These are phyloP conservation scores for Calliphora vomitoria DNA, from an alignment of 2,888 invertebrate species.

Conservation along the genomic window DNA sequence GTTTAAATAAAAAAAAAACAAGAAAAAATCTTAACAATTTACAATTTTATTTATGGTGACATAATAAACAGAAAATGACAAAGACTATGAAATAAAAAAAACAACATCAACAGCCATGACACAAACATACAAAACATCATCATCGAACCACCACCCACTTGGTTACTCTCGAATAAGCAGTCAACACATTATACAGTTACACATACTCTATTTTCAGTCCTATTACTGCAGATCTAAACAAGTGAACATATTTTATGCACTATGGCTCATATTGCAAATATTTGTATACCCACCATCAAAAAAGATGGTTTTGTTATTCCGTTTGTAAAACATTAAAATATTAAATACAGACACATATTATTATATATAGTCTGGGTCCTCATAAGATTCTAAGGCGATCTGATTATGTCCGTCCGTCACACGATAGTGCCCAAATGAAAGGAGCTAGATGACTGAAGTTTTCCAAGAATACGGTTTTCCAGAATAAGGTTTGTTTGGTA, in stretches of 20 bases:
- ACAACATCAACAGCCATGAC: neutral
- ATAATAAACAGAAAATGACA: slow-evolving; percentile 62
- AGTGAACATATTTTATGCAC: neutral
- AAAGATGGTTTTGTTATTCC: no score
- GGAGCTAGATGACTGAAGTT: no score
- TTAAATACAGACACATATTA: no score
- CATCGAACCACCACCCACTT: slow-evolving; percentile 33
- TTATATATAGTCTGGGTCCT: no score
- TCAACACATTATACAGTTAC: neutral
- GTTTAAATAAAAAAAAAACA: neutral
- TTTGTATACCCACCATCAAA: no score
- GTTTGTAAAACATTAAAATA: no score
- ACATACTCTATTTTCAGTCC: neutral
- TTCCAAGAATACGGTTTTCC: no score
- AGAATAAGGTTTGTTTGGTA: no score
- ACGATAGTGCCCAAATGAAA: no score
- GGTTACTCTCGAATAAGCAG: slow-evolving; percentile 6
- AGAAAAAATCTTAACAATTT: slow-evolving; percentile 56
- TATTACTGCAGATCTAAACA: neutral
- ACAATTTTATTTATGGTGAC: slow-evolving; percentile 64
- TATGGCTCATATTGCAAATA: neutral
- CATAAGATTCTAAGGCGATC: no score
- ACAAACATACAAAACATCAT: slow-evolving; percentile 19
- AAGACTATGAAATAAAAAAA: slow-evolving; percentile 34
- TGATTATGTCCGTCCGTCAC: no score